Conservation (phyloP, 1,140 invertebrate species). For the Philopotamus ludificatus region DNA sequence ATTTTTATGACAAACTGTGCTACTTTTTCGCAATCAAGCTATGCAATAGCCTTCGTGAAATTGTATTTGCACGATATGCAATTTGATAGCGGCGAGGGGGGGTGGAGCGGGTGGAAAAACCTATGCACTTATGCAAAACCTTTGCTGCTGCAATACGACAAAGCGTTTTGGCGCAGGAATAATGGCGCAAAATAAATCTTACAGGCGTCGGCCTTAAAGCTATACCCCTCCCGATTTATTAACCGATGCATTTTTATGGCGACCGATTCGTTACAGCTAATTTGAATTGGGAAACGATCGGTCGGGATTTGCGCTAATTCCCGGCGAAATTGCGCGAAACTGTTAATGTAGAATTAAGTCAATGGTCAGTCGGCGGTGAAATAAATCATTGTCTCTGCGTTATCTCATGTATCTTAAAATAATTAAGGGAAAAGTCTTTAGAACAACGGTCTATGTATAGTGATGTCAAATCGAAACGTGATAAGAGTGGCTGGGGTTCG, state of each 20-base stretch:
- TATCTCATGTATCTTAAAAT: no score
- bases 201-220: constrained; percentile 15
- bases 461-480: no score
- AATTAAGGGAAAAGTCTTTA: no score
- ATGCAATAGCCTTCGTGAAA: neutral
- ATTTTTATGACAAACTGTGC: no score
- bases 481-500: neutral
- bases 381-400: no score
- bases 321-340: no score
- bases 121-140: constrained; percentile 19
- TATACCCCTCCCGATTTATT: constrained; percentile 25
- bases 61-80: constrained; percentile 9
- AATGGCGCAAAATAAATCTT: constrained; percentile 29
- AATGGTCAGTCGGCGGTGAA: no score
- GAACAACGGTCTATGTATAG: no score
- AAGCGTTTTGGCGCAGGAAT: constrained; percentile 29
- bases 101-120: neutral
- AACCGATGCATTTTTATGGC: constrained; percentile 18
- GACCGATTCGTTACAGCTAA: constrained; percentile 3
- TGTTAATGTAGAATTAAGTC: no score
- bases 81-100: constrained; percentile 2
- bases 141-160: constrained; percentile 23
- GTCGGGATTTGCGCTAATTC: no score
- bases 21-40: neutral
- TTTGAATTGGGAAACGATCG: no score